phyloP scores from a whole-genome alignment of 2,888 invertebrate genomes.

The Carterocephalus palaemon region DNA sequence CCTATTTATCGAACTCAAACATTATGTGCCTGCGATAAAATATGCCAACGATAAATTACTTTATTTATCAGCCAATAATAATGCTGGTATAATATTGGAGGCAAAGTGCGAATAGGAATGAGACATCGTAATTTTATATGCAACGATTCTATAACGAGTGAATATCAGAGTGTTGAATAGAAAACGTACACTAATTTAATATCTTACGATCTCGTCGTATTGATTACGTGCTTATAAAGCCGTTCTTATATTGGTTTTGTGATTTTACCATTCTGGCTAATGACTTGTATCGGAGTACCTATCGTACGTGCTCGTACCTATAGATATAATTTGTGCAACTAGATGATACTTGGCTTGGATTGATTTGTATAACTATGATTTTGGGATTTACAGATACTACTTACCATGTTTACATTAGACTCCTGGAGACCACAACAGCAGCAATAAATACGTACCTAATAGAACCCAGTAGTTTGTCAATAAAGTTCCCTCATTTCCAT shows the following conservation, averaged over 20 bases:
- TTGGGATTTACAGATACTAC: too few relatives aligned
- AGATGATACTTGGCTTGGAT: too few relatives aligned
- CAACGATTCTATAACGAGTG: constrained; percentile 32
- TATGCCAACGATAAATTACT: constrained; percentile 52
- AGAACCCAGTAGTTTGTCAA: too few relatives aligned
- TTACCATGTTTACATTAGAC: too few relatives aligned
- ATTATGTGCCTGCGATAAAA: constrained; percentile 42
- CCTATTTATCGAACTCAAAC: constrained; percentile 42
- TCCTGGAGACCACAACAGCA: too few relatives aligned
- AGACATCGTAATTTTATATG: constrained; percentile 43
- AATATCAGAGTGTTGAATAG: constrained; percentile 22
- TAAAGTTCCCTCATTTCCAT: too few relatives aligned
- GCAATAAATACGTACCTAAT: too few relatives aligned
- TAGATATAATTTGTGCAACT: too few relatives aligned
- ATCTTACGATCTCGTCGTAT: constrained; percentile 1
- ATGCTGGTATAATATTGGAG: constrained; percentile 43
- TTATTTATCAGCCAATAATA: constrained; percentile 52
- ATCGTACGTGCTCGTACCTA: too few relatives aligned
- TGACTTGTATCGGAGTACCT: too few relatives aligned
- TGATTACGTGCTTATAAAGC: constrained; percentile 13
- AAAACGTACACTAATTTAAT: constrained; percentile 15
- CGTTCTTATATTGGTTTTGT: constrained; percentile 4
- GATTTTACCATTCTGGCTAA: background rate
- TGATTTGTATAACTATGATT: too few relatives aligned
- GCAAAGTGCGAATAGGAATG: constrained; percentile 48